These are phyloP conservation scores for Dione vanillae DNA, from an alignment of 2,888 invertebrate species.

Conservation along the genomic window DNA sequence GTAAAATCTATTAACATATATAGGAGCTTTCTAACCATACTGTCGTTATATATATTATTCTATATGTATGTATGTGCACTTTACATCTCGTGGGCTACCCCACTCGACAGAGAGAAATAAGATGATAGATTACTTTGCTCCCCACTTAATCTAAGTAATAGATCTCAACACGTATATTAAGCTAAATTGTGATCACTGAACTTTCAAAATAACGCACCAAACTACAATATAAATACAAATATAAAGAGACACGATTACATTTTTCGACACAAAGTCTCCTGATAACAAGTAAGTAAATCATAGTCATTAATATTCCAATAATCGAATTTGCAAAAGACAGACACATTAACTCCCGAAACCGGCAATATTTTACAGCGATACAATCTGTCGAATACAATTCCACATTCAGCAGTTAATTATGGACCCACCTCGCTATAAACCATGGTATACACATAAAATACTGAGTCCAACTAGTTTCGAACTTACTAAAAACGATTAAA, in stretches of 20 bases:
- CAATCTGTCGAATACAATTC: slow-evolving; percentile 43
- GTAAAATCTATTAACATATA: too few relatives aligned
- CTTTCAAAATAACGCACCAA: too few relatives aligned
- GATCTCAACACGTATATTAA: too few relatives aligned
- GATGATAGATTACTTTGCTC: too few relatives aligned
- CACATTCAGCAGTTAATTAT: slow-evolving; percentile 49
- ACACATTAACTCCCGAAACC: slow-evolving; percentile 32
- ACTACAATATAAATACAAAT: not conserved
- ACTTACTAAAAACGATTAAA: slow-evolving; percentile 61
- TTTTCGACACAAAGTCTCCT: slow-evolving; percentile 1
- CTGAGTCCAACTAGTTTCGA: slow-evolving; percentile 51
- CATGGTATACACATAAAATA: slow-evolving; percentile 50
- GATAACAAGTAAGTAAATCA: slow-evolving; percentile 14
- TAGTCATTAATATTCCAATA: slow-evolving; percentile 25
- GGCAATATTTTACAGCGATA: slow-evolving; percentile 35
- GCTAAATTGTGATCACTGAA: too few relatives aligned
- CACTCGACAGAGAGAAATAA: too few relatives aligned
- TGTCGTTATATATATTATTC: too few relatives aligned
- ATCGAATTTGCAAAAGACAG: slow-evolving; percentile 26
- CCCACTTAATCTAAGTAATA: too few relatives aligned
- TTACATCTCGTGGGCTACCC: too few relatives aligned
- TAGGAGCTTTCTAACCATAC: too few relatives aligned
- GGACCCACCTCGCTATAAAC: slow-evolving; percentile 53
- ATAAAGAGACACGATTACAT: not conserved
- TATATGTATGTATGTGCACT: too few relatives aligned